Conservation (phyloP, 2,797 vertebrate genomes). For the Huso huso region DNA sequence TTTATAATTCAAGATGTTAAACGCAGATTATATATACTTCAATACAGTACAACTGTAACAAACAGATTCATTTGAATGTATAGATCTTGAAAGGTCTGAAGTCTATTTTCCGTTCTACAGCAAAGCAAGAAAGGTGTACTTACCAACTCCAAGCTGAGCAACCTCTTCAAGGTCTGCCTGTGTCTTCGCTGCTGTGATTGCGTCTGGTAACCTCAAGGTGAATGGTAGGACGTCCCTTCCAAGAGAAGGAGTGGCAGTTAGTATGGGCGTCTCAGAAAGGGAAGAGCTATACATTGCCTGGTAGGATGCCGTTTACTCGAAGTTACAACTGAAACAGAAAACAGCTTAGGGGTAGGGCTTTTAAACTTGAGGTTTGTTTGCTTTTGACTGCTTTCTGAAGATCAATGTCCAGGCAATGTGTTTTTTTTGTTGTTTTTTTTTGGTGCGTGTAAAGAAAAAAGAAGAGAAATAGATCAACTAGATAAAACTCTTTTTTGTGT, state of each 20-base stretch:
- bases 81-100: neutral
- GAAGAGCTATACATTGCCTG: neutral
- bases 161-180: conserved; percentile 84
- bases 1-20: too few species aligned
- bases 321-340: neutral
- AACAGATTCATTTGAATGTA: neutral
- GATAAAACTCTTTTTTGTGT: too few species aligned
- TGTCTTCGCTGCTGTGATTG: conserved; percentile 79
- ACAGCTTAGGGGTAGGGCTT: neutral
- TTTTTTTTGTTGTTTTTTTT: too few species aligned
- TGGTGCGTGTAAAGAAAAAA: too few species aligned
- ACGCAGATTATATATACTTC: too few species aligned
- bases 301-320: neutral
- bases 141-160: conserved; percentile 84
- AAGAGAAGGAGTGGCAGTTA: neutral
- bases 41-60: neutral
- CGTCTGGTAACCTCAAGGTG: conserved; percentile 81
- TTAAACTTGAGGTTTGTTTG: neutral
- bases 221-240: conserved; percentile 86
- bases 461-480: too few species aligned
- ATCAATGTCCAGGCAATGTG: neutral
- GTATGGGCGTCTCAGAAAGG: neutral
- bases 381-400: neutral
- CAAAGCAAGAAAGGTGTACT: conserved; percentile 32
- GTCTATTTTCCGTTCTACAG: neutral